Base-by-base conservation (phyloP, 2,113 vertebrate species). In the Leuciscus idus region DNA sequence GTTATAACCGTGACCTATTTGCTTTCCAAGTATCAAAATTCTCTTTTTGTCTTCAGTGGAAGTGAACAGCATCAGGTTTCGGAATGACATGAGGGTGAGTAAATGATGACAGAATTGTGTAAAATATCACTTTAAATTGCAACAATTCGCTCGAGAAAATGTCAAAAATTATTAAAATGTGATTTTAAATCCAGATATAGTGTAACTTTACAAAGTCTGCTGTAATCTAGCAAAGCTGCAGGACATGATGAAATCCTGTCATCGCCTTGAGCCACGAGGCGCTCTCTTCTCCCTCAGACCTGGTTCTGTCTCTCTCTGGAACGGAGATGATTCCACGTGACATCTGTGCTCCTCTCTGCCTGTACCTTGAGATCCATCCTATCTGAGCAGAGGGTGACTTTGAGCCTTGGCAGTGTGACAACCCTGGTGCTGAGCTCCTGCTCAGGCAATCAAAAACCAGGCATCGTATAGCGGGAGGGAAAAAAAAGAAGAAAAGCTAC, bases 351-450 rank as follows among this genome's bases (percentile, higher is more conserved):
- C 12, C 48, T 84, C 72, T 85, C 70, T 77, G 72, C 75, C 82
- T 86, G 83, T 75, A 86, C 75, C 83, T 88, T 83, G 80, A 88
- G 82, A 83, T 81, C 78, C 83, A 70, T 81, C 85, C 85, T 75
- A 82, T 84, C 86, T 75, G 84, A 86, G 76, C 52, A 77, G 70
- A 90, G 85, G 89, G 89, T 90, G 84, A 89, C 88, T 87, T 87
- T 90, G 87, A 84, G 77, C 43, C 83, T 78, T 89, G 87, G 88
- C 89, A 80, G 81, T 79, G 84, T 89, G 84, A 85, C 88, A 89
- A 86, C 72, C 75, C 48, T 61, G 55, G 70, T 84, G 76, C 77
- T 82, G 81, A 85, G 83, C 89, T 80, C 23, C 70, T 86, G 76
- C 74, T 26, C 86, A 84, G 85, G 87, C 79, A 88, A 88, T 90